A percentile compares a stretch with the other conserved stretches of the same genome.
phyloP scores from a whole-genome alignment of 2,113 vertebrate genomes.

The Choloepus hoffmanni region DNA sequence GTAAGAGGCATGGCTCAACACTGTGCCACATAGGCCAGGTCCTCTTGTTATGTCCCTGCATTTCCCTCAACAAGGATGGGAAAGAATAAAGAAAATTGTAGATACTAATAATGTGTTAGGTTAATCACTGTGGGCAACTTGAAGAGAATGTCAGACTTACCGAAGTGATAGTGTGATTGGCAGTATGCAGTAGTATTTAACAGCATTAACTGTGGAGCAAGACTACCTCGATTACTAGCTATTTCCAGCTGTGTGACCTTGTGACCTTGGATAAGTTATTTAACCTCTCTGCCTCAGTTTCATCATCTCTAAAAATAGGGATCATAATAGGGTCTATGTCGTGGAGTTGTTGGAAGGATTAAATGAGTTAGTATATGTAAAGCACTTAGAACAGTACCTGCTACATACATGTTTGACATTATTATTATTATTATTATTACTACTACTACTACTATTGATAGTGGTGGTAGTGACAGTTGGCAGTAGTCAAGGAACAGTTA shows the following conservation, averaged over 20 bases:
- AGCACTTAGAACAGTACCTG: not conserved
- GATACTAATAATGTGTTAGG: not conserved
- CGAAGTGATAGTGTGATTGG: not conserved
- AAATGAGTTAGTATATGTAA: not conserved
- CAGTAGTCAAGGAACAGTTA: not conserved
- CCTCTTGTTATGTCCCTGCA: not conserved
- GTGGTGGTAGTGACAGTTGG: not conserved
- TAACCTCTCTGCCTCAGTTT: not conserved
- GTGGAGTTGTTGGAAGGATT: not conserved
- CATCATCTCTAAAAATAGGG: not conserved
- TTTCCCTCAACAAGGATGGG: not conserved
- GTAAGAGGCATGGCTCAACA: not conserved
- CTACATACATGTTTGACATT: not conserved
- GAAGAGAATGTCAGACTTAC: not conserved
- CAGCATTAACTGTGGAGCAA: not conserved
- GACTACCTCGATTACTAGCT: not conserved
- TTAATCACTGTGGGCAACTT: not conserved
- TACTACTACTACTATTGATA: not conserved
- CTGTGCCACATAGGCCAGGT: not conserved
- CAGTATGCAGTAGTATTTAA: not conserved
- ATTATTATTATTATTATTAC: not conserved
- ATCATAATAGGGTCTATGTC: not conserved
- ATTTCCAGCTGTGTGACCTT: not conserved
- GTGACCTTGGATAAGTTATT: not conserved
- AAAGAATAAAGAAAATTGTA: not conserved